A percentile compares a stretch with the other conserved stretches of the same genome.
These are phyloP conservation scores for Eucidaris tribuloides DNA, from an alignment of 35 echinoderm and acorn worm genomes.

Conservation along the genomic window DNA sequence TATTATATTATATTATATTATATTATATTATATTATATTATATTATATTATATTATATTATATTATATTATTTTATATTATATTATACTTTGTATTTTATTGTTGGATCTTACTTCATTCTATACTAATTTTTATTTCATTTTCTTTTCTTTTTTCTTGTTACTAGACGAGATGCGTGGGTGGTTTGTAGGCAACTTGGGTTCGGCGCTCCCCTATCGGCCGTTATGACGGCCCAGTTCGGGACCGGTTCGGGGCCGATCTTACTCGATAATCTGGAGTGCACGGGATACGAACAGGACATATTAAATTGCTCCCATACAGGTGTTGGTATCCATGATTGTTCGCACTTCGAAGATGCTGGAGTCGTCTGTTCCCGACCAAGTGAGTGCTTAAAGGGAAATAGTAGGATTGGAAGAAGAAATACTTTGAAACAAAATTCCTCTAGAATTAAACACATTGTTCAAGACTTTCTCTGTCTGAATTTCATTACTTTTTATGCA, in stretches of 20 bases:
- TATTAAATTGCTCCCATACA: conserved; percentile 64
- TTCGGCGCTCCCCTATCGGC: conserved; percentile 2
- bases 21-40: no score
- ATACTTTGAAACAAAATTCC: no score
- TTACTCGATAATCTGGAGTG: conserved; percentile 72
- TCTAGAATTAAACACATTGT: no score
- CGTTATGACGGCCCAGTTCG: conserved; percentile 15
- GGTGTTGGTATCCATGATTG: conserved; percentile 67
- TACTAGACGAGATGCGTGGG: neutral
- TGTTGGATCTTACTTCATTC: no score
- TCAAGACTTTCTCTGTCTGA: no score
- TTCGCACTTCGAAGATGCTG: conserved; percentile 64
- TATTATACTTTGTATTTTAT: no score
- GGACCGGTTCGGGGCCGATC: conserved; percentile 60
- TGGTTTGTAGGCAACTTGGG: conserved; percentile 11
- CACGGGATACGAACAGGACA: conserved; percentile 42
- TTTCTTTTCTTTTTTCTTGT: neutral
- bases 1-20: no score
- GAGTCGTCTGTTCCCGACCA: conserved; percentile 28
- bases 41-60: no score
- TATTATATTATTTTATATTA: no score
- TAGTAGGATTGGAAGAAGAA: no score
- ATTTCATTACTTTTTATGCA: no score
- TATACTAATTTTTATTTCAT: no score
- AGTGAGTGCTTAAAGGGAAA: neutral